Base-by-base conservation (phyloP, 1,140 invertebrate species). In the Acarapis woodi region DNA sequence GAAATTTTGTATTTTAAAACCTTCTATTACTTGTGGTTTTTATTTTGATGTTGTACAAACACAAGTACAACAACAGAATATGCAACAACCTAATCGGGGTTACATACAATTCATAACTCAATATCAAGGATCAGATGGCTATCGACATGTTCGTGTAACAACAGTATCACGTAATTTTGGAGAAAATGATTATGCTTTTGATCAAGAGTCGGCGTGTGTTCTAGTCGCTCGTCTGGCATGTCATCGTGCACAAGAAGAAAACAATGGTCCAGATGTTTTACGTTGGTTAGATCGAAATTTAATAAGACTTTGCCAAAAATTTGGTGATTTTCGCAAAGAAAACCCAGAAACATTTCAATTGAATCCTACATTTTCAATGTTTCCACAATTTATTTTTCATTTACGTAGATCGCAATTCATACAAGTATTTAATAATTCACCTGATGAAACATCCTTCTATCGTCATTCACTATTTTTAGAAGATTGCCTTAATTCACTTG, bases 371-470 rank as follows among this genome's bases (percentile, higher is more conserved):
- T 99, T 97, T 55, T 82, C 77, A 32, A 59, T 99, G 12, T 99
- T 94, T 61, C 93, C 93, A 21, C 90, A 97, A 55, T 99, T 97
- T 55, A 97, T 99, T 83, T 99, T 97, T 56, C 93, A 99, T 57
- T 59, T 99, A 44, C 63, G 93, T 41, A 65, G 93, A 43, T 97
- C 90, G 29, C 90, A 96, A 58, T 99, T 99, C 60, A 63, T 99
- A 42, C 93, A 99, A 66, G 90, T 99, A n/a, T 99, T 99, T 57
- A 99, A 99, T 57, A 99, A 99, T 62, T 94, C 85, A 35, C 93
- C 93, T 1, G 93, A 99, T 61, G 93, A 99, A 66, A 97, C 93
- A 20, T 87, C 85, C 38, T 99, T 90, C 60, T 99, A 99, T 53
- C 72, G 85, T 46, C 85, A 94, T 53, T 85, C 93, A 71, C 58